Percentiles rank a stretch among this genome's conserved stretches.
Conservation (phyloP, 2,113 vertebrate species). For the Syngnathus scovelli region DNA sequence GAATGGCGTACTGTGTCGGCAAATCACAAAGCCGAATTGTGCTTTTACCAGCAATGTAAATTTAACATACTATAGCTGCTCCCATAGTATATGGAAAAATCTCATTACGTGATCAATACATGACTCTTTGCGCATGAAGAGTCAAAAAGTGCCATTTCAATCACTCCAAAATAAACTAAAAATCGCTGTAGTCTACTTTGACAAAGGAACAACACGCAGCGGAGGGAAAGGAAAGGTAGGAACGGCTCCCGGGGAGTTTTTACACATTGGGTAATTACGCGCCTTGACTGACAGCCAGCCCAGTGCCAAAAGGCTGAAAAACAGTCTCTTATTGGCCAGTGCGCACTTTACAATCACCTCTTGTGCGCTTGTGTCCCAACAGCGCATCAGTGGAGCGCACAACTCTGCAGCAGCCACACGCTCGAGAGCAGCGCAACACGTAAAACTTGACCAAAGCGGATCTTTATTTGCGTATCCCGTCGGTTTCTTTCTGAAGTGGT, state of each 20-base stretch:
- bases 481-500: constrained; percentile 28
- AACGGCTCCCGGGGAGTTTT: constrained; percentile 45
- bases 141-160: neutral
- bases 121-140: neutral
- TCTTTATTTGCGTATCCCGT: neutral
- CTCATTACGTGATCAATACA: no score
- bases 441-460: constrained; percentile 30
- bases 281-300: constrained; percentile 66
- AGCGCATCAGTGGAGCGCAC: constrained; percentile 31
- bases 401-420: constrained; percentile 34
- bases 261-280: constrained; percentile 56
- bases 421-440: constrained; percentile 23
- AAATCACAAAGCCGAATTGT: neutral
- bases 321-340: constrained; percentile 66
- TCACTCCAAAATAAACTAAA: neutral
- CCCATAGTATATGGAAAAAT: no score
- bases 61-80: neutral
- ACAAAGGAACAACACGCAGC: constrained; percentile 31
- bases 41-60: neutral
- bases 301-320: constrained; percentile 65
- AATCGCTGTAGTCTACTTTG: constrained; percentile 10
- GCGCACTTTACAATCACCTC: constrained; percentile 55
- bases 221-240: constrained; percentile 13
- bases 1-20: neutral
- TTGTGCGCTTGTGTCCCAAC: constrained; percentile 35